Conservation (phyloP, 2,113 vertebrate genomes). For the Nestor notabilis region DNA sequence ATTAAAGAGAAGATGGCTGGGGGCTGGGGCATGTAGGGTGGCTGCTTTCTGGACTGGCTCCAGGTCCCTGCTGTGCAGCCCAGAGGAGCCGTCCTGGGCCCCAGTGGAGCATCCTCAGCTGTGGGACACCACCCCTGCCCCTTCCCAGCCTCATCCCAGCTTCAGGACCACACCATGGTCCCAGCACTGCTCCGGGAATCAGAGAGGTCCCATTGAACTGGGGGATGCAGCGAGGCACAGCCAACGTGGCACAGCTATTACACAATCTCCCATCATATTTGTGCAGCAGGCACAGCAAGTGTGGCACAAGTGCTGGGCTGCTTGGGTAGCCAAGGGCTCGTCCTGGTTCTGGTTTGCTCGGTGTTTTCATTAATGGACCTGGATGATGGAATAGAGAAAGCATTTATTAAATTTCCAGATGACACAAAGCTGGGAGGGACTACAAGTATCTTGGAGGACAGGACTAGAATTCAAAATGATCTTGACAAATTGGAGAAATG, state of each 20-base stretch:
- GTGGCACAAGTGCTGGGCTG: rapidly evolving
- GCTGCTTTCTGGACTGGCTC: neutral
- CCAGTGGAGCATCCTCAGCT: neutral
- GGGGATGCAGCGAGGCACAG: neutral
- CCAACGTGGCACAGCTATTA: neutral
- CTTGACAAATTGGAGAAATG: constrained; percentile 71
- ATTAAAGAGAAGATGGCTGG: neutral
- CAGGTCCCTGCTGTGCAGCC: neutral
- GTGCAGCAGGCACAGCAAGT: neutral
- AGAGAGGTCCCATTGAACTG: neutral
- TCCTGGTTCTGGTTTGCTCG: constrained; percentile 22
- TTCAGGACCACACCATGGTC: rapidly evolving
- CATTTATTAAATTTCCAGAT: constrained; percentile 69
- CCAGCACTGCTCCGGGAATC: neutral
- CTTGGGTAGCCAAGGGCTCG: neutral
- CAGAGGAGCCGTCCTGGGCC: neutral
- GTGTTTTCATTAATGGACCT: constrained; percentile 50
- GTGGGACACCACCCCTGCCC: neutral
- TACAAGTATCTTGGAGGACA: constrained; percentile 64
- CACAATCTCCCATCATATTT: neutral
- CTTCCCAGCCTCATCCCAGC: neutral
- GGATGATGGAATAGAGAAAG: constrained; percentile 55
- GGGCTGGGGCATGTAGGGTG: neutral
- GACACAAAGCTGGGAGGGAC: constrained; percentile 62
- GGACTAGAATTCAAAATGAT: constrained; percentile 66